Base-by-base conservation (phyloP, 2,888 invertebrate species). In the Eurytoma californica region DNA sequence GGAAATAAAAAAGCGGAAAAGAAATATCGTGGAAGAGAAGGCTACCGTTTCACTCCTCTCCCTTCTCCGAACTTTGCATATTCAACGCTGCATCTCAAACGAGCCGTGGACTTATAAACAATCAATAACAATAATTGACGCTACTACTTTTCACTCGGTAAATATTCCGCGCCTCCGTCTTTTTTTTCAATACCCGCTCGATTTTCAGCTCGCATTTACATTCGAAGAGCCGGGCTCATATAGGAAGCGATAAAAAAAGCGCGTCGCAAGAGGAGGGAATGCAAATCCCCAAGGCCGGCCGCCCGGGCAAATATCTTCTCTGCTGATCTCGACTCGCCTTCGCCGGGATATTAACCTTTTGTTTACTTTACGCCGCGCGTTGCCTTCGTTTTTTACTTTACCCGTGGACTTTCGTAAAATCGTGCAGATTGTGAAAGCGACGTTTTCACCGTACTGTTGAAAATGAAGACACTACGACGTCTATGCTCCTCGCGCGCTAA, bases 281-380 rank as follows among this genome's bases (percentile, higher is more conserved):
- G 24, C 24, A 57, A 73, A 66, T 12, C 18, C 28, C 57, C 73
- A 72, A 65, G 72, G 63, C 16, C 53, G 18, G 0, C 7, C 3
- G 18, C 65, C 65, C 73, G 61, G 24, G 75, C 61, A 69, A 68
- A 61, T 61, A 16, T 47, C 24, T 66, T 20, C 13, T 5, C 13
- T 20, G 16, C 47, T 39, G 24, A 47, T 51, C 28, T 57, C 30
- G 13, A 3, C 51, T 49, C 30, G n/a, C 18, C 57, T 51, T 12
- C 68, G 20, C 39, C 7, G 66, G 58, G 65, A 70, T 77, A 65
- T 76, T 76, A 66, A 77, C 70, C 70, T 70, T 70, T 70, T 77
- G 65, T 63, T 49, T 57, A 53, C 72, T 28, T 63, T 63, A 53
- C 28, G 30, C 12, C 39, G 39, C 7, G 39, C 39, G 39, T 39